Evolutionary conservation across 2,797 vertebrate genomes (phyloP).

Genomic region (Microctenopoma stevenorrisi): DNA sequence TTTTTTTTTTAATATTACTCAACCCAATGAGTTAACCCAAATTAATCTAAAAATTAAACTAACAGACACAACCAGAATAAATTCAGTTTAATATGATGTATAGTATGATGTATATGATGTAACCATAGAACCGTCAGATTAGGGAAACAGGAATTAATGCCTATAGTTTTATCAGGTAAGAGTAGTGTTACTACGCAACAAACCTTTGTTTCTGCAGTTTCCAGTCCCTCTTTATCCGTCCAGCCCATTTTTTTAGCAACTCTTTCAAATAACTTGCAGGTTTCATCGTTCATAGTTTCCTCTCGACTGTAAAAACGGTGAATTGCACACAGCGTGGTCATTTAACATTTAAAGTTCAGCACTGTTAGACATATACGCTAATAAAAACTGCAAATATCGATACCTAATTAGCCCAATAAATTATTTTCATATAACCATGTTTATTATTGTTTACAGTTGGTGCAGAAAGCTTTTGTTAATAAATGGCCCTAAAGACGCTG

Average conservation of each 20-base stretch:
- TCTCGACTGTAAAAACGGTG: conserved; percentile 3
- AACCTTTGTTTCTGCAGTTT: conserved; percentile 74
- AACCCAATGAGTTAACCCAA: too few relatives aligned
- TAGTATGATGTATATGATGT: too few relatives aligned
- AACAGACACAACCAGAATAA: background rate
- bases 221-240: conserved; percentile 66
- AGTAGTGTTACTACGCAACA: background rate
- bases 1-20: too few relatives aligned
- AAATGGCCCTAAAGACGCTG: background rate
- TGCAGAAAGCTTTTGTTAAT: background rate
- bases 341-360: conserved; percentile 46
- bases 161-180: background rate
- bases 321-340: background rate
- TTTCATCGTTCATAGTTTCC: conserved; percentile 69
- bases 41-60: too few relatives aligned
- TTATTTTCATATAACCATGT: too few relatives aligned
- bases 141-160: too few relatives aligned
- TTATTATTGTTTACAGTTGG: background rate
- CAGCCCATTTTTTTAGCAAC: conserved; percentile 79
- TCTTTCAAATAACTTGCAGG: conserved; percentile 71
- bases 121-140: too few relatives aligned
- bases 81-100: background rate
- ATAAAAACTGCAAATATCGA: background rate
- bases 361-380: background rate
- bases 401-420: background rate